Base-by-base conservation (phyloP, 2,797 vertebrate genomes). In the Octomys mimax region DNA sequence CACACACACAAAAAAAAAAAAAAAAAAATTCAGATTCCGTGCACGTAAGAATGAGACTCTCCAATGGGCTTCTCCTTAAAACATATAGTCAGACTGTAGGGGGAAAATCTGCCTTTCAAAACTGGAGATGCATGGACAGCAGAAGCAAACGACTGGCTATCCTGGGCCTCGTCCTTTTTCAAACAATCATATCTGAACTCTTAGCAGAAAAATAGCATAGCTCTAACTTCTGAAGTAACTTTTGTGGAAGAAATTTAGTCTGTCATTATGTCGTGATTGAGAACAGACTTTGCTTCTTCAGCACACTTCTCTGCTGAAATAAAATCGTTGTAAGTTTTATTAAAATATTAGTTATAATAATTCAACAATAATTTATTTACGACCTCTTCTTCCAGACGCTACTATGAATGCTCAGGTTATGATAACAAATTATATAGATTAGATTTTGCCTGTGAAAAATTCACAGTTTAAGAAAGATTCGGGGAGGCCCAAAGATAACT, bases 331-430 rank as follows among this genome's bases (percentile, higher is more conserved):
- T 26, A 59, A n/a, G 68, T 68, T 68, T 79, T 46, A 80, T 92
- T 87, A 26, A 87, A 85, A 70, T 31, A 28, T 79, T 79, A 66
- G 52, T 28, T 88, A 64, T 54, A 77, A 79, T 95, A 80, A 79
- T 71, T 91, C 83, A 91, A 39, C 79, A 91, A 22, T n/a, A 91
- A 82, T 90, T 92, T 92, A 61, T 88, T 89, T 91, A 77, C 8
- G 77, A 28, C 33, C 28, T 91, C 78, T 26, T 49, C 22, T 66
- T 9, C 18, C 71, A 93, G 36, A 83, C 2, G 26, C 33, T 79
- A 75, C 52, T 89, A 70, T 68, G 16, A 92, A 6, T 46, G 9
- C 59, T 84, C 66, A 92, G 19, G 21, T 95, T 94, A 87, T 21
- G 66, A 4, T 92, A 89, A 84, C 26, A 95, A 88, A 73, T 87